Conservation (phyloP, 1,140 invertebrate species). For the Metopolophium dirhodum region DNA sequence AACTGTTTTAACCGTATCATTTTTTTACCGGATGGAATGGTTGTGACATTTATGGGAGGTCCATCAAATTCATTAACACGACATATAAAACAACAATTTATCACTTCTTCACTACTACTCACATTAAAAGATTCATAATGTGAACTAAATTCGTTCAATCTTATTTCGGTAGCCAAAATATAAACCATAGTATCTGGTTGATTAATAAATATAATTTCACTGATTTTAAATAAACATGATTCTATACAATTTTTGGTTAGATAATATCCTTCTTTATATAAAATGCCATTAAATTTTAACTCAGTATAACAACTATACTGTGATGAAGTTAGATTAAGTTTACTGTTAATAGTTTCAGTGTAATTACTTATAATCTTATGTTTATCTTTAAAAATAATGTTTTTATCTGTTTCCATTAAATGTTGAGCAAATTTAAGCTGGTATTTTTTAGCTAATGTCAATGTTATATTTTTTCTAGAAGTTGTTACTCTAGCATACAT, state of each 20-base stretch:
- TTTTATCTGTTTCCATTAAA: too few species aligned
- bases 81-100: not conserved
- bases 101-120: not conserved
- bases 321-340: not conserved
- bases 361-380: not conserved
- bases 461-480: not conserved
- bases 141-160: not conserved
- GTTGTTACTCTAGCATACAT: not conserved
- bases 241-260: not conserved
- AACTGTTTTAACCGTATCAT: conserved; percentile 1
- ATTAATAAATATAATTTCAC: not conserved
- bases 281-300: not conserved
- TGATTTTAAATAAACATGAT: not conserved
- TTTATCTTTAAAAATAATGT: not conserved
- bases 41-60: not conserved
- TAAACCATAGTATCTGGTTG: not conserved
- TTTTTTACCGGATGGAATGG: not conserved
- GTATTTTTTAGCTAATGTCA: not conserved
- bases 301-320: not conserved
- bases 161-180: not conserved
- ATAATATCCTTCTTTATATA: not conserved
- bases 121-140: not conserved
- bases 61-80: not conserved
- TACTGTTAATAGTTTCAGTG: conserved; percentile 9
- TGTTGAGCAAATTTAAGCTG: not conserved